These are phyloP conservation scores for Dunckerocampus dactyliophorus DNA, from an alignment of 2,113 vertebrate species.

Conservation along the genomic window DNA sequence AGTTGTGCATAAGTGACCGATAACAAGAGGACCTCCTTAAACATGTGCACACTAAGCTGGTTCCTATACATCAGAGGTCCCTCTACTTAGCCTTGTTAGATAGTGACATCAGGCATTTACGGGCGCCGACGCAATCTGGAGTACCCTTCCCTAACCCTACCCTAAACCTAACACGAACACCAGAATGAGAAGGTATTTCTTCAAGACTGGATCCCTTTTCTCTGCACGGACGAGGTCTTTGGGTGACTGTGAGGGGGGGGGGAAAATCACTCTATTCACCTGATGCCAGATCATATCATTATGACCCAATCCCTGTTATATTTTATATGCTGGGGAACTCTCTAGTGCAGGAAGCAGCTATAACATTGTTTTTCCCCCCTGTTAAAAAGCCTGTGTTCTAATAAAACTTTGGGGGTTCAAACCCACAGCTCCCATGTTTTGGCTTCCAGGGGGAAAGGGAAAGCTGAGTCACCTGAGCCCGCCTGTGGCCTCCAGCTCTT, in stretches of 20 bases:
- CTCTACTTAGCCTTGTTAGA: slow-evolving; percentile 33
- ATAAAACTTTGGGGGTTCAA: slow-evolving; percentile 72
- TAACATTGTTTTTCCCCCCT: slow-evolving; percentile 72
- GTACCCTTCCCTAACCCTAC: too few relatives aligned
- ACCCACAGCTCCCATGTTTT: slow-evolving; percentile 62
- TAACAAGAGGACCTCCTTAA: too few relatives aligned
- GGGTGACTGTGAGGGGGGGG: background rate
- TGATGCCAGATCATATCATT: slow-evolving; percentile 65
- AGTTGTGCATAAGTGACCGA: slow-evolving; percentile 19
- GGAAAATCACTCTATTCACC: slow-evolving; percentile 48
- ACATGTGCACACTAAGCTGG: too few relatives aligned
- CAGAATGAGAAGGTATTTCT: slow-evolving; percentile 36
- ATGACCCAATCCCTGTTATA: slow-evolving; percentile 56
- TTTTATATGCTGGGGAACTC: slow-evolving; percentile 70
- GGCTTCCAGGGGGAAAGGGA: slow-evolving; percentile 71
- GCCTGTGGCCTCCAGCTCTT: slow-evolving; percentile 44
- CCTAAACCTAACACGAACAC: too few relatives aligned
- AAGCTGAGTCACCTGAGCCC: slow-evolving; percentile 75
- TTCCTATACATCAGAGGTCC: slow-evolving; percentile 60
- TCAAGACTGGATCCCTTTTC: slow-evolving; percentile 48
- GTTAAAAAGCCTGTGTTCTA: slow-evolving; percentile 72
- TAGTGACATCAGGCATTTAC: slow-evolving; percentile 56
- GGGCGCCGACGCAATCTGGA: slow-evolving; percentile 26
- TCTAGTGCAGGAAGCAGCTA: slow-evolving; percentile 68
- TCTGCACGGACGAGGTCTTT: slow-evolving; percentile 31